phyloP scores from a whole-genome alignment of 1,140 invertebrate genomes.

The Trichogramma pretiosum region DNA sequence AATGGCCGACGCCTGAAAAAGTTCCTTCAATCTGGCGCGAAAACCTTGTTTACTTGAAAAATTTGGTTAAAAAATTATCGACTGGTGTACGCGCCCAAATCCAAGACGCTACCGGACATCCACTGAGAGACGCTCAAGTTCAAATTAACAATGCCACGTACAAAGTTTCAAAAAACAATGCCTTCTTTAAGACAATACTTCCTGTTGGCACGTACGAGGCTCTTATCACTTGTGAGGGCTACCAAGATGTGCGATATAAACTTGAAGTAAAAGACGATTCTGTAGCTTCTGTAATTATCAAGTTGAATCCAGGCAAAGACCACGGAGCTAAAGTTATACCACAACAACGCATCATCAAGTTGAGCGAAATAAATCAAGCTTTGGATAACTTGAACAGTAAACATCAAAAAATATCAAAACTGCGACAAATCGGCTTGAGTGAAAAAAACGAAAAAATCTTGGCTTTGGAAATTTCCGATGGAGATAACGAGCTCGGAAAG shows the following conservation, averaged over 20 bases:
- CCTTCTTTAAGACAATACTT: conserved; percentile 60
- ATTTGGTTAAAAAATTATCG: conserved; percentile 46
- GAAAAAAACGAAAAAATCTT: conserved; percentile 24
- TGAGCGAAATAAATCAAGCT: conserved; percentile 19
- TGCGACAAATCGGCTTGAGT: conserved; percentile 30
- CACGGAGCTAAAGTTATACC: not conserved
- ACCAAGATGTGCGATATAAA: conserved; percentile 42
- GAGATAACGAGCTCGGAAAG: conserved; percentile 18
- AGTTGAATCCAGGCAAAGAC: conserved; percentile 7
- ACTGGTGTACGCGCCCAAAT: conserved; percentile 67
- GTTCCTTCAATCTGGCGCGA: conserved; percentile 68
- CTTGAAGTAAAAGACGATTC: conserved; percentile 35
- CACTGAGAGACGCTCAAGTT: conserved; percentile 63
- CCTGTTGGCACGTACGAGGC: conserved; percentile 55
- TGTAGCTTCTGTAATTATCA: conserved; percentile 32
- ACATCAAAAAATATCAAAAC: conserved; percentile 29
- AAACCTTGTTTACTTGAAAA: conserved; percentile 60
- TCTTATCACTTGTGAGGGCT: conserved; percentile 50
- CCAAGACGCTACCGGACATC: conserved; percentile 51
- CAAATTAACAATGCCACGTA: conserved; percentile 52
- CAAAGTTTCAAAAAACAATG: conserved; percentile 56
- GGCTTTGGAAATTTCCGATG: conserved; percentile 31
- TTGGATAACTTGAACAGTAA: conserved; percentile 31
- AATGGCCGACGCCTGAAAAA: conserved; percentile 57
- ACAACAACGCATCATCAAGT: not conserved